These are phyloP conservation scores for Stenurella melanura DNA, from an alignment of 2,888 invertebrate genomes.

Conservation along the genomic window DNA sequence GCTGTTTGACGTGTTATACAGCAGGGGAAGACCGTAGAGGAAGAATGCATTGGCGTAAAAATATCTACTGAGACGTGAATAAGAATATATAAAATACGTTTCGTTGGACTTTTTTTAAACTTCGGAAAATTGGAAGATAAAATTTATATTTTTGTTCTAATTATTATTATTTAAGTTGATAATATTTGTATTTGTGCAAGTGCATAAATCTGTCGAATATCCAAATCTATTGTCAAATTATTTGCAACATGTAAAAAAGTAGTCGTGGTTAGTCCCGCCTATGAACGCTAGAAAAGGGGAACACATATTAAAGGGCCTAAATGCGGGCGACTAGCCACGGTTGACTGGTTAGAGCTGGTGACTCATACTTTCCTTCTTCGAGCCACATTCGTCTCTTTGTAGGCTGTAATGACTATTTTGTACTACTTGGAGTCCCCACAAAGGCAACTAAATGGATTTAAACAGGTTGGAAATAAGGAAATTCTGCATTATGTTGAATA, in stretches of 20 bases:
- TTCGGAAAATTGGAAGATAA: no score
- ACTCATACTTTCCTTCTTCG: slow-evolving; percentile 26
- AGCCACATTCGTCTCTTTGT: slow-evolving; percentile 15
- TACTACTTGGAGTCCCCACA: slow-evolving; percentile 28
- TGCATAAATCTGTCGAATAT: no score
- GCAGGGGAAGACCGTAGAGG: no score
- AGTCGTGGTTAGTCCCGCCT: neutral
- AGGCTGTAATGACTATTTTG: slow-evolving; percentile 27
- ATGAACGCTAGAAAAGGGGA: slow-evolving; percentile 23
- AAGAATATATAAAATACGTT: no score
- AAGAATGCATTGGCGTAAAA: no score
- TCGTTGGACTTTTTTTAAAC: no score
- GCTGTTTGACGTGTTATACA: no score
- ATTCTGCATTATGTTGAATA: neutral
- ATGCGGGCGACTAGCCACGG: slow-evolving; percentile 21
- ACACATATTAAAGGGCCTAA: slow-evolving; percentile 15
- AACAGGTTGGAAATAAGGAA: slow-evolving; percentile 22
- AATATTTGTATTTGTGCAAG: no score
- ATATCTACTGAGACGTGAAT: no score
- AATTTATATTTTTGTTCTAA: no score
- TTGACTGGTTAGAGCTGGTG: slow-evolving; percentile 21
- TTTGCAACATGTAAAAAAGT: neutral
- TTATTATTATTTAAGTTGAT: no score
- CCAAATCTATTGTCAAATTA: no score
- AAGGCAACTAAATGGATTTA: slow-evolving; percentile 37